Percentiles rank a stretch among this genome's conserved stretches.
These are phyloP conservation scores for Drosophila hydei DNA, from an alignment of 1,140 invertebrate genomes.

Conservation along the genomic window DNA sequence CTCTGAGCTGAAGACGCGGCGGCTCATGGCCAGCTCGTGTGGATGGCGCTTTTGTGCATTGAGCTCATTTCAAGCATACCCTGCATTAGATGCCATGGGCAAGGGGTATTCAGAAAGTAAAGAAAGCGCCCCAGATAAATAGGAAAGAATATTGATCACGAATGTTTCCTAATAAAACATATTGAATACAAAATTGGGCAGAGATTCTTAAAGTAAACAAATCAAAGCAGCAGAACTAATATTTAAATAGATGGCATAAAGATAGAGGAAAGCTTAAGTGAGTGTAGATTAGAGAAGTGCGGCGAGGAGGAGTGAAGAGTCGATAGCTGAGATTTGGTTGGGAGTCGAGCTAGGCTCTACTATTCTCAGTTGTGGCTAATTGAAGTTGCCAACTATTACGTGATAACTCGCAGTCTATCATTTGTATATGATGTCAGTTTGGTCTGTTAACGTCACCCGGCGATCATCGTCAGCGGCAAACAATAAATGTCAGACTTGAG, in stretches of 20 bases:
- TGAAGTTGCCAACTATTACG: background rate
- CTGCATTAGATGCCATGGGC: background rate
- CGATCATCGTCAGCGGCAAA: conserved; percentile 34
- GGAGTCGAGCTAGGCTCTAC: conserved; percentile 47
- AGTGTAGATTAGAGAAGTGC: background rate
- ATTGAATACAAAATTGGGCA: too few relatives aligned
- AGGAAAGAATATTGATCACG: too few relatives aligned
- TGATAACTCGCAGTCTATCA: conserved; percentile 17
- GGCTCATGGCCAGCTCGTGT: conserved; percentile 2
- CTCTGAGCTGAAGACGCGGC: conserved; percentile 3
- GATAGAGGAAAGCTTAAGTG: background rate
- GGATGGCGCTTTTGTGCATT: background rate
- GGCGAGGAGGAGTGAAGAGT: background rate
- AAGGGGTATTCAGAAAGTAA: too few relatives aligned
- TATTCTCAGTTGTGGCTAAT: conserved; percentile 53
- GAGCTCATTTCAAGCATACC: conserved; percentile 7
- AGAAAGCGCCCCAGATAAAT: too few relatives aligned
- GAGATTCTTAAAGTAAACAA: too few relatives aligned
- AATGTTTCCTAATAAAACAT: too few relatives aligned
- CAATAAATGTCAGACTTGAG: conserved; percentile 45
- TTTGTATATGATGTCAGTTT: background rate
- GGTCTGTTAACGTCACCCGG: conserved; percentile 36
- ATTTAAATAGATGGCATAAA: too few relatives aligned
- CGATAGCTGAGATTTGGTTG: conserved; percentile 42
- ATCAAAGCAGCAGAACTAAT: too few relatives aligned